Base-by-base conservation (phyloP, 1,140 invertebrate genomes). In the Brachionus calyciflorus region DNA sequence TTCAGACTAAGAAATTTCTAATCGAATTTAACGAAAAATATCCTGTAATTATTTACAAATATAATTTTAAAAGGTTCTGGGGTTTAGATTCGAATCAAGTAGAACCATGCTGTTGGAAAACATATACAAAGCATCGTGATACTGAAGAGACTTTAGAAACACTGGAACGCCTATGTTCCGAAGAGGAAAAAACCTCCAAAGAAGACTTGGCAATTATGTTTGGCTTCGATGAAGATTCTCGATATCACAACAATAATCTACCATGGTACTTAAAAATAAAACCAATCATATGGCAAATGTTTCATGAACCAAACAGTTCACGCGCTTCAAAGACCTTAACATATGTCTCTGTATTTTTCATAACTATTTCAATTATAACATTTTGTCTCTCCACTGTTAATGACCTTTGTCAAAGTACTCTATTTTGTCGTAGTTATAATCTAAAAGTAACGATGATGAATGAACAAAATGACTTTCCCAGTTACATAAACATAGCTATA, bases 11-110 rank as follows among this genome's bases (percentile, higher is more conserved):
- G n/a, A n/a, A n/a, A n/a, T n/a, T n/a, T n/a, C n/a, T n/a, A n/a
- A n/a, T n/a, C n/a, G n/a, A n/a, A n/a, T n/a, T n/a, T n/a, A n/a
- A n/a, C n/a, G n/a, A n/a, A n/a, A n/a, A n/a, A n/a, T n/a, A n/a
- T n/a, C n/a, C n/a, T n/a, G n/a, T n/a, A n/a, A n/a, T n/a, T n/a
- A n/a, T n/a, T n/a, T n/a, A n/a, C n/a, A n/a, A n/a, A n/a, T n/a
- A n/a, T n/a, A n/a, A n/a, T n/a, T n/a, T n/a, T n/a, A n/a, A n/a
- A n/a, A 57, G 26, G 6, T 85, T 83, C 76, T 85, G 84, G 84
- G 84, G 84, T 12, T 77, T 85, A 12, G 83, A 85, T 68, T 81
- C 83, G 75, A 83, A 83, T 37, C 83, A 85, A 73, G 84, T 85
- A 46, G 84, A 85, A 68, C 82, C 84, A 0, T 85, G 84, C 65